Evolutionary conservation across 2,797 vertebrate genomes (phyloP), one percentile per base, ranked within the genome.

Genomic region (Pelochelys cantorii): DNA sequence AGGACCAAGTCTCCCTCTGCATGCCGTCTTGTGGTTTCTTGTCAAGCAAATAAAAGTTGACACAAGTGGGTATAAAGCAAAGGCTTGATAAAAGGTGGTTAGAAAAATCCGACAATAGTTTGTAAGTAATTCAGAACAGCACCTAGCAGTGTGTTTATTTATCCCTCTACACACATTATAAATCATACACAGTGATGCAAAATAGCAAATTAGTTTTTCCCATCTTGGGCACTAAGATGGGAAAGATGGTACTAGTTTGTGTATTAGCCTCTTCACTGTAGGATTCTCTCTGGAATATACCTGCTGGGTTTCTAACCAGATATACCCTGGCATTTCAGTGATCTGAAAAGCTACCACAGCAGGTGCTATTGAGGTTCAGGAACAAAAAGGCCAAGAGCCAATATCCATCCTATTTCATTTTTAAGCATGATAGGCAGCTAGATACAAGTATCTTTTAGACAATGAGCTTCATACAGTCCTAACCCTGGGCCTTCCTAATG

Each of bases 11-110:
- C 25, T 48, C 25, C 57, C 71, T 79, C 2, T 37, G 27, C 53
- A 93, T 87, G 59, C 81, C 60, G 14, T 1, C 29, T 62, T 80
- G 68, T 80, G 14, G 79, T 78, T 59, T 89, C 81, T 89, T 54
- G 77, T 42, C 91, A 92, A 85, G 79, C n/a, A 25, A 27, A 80
- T 22, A 87, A 85, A 62, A 13, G 25, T 11, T 88, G 79, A 77
- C 14, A 90, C 81, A 86, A 87, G 8, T 77, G 84, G 85, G 7
- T 87, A 90, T 2, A 65, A 57, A 65, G 55, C n/a, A 85, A 93
- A 92, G 93, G 14, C 65, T 56, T 79, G 20, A 77, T 77, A 82
- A 88, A 90, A 92, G 90, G n/a, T 15, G 27, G 74, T 92, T 17
- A 88, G 81, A 85, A 92, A 92, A 93, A 48, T 8, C 4, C 84